phyloP scores from a whole-genome alignment of 2,797 vertebrate genomes.

The Alca torda region DNA sequence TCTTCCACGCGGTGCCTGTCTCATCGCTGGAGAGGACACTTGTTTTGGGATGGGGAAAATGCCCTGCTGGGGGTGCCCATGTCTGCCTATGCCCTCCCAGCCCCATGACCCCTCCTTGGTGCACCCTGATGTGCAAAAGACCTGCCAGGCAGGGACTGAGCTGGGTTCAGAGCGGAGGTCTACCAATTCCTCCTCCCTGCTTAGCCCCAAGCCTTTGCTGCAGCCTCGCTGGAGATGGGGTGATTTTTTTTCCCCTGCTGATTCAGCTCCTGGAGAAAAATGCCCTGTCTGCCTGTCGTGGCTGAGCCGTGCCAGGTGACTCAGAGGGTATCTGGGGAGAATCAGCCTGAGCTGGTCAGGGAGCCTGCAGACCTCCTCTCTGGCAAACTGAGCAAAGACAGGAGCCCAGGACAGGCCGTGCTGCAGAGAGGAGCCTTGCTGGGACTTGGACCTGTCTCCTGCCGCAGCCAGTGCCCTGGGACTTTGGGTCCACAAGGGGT shows the following conservation, averaged over 20 bases:
- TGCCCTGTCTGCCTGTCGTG: background rate
- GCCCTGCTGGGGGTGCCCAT: background rate
- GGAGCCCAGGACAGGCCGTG: background rate
- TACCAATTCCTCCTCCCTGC: background rate
- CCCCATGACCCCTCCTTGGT: no score
- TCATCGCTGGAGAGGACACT: background rate
- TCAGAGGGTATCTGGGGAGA: background rate
- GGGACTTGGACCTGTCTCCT: background rate
- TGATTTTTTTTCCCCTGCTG: slow-evolving; percentile 11
- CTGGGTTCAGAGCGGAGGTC: background rate
- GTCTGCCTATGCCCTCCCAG: background rate
- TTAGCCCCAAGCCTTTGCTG: background rate
- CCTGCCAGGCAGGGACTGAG: background rate
- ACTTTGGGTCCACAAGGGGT: background rate
- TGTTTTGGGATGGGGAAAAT: background rate
- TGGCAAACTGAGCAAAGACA: background rate
- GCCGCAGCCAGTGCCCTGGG: background rate
- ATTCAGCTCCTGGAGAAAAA: slow-evolving; percentile 38
- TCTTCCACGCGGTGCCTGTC: background rate
- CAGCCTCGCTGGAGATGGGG: background rate
- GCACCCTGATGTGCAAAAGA: background rate
- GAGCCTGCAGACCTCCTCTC: background rate
- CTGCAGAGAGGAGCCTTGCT: background rate
- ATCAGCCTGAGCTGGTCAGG: background rate
- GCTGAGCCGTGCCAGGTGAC: slow-evolving; percentile 19